Evolutionary conservation across 1,140 invertebrate genomes (phyloP), one percentile per base, ranked within the genome.

Genomic region (Drosophila aff.): DNA sequence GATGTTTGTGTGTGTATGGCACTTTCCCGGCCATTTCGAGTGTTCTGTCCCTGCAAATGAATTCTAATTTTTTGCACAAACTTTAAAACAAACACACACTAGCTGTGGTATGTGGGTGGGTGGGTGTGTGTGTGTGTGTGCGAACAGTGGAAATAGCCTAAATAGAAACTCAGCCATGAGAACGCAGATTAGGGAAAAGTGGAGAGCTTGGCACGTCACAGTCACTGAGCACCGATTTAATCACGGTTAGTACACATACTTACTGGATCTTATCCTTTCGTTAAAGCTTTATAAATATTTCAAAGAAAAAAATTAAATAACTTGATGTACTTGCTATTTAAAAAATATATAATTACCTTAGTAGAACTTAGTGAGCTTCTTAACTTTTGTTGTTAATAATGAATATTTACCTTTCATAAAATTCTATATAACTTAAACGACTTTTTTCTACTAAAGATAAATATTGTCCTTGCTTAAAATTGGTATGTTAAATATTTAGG

Each of bases 41-140:
- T 81, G 82, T 63, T 81, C 60, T 72, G 71, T 59, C 71, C 67
- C 66, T 82, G 73, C 81, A 89, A 87, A 87, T 87, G 85, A 87
- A 87, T 87, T 87, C 74, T 89, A 87, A 89, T 81, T 87, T 89
- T 81, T 80, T 74, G 84, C 60, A 41, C 65, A 84, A 87, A 89
- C 84, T 89, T 87, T 84, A 49, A 36, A 62, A 69, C 57, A 66
- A 78, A 78, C 76, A 55, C 36, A 47, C 33, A 40, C 65, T 73
- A 13, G 16, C 46, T 8, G 16, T 15, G 33, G 28, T 60, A 15
- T 21, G 26, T 50, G 16, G 15, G 13, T 33, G n/a, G 8, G 26
- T 33, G 33, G 10, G 10, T 36, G 33, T 31, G 33, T 16, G 9
- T 21, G 9, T 21, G 10, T 18, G 33, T 26, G 44, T n/a, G 33